These are phyloP conservation scores for Melanchra persicariae DNA, from an alignment of 2,888 invertebrate genomes.

Conservation along the genomic window DNA sequence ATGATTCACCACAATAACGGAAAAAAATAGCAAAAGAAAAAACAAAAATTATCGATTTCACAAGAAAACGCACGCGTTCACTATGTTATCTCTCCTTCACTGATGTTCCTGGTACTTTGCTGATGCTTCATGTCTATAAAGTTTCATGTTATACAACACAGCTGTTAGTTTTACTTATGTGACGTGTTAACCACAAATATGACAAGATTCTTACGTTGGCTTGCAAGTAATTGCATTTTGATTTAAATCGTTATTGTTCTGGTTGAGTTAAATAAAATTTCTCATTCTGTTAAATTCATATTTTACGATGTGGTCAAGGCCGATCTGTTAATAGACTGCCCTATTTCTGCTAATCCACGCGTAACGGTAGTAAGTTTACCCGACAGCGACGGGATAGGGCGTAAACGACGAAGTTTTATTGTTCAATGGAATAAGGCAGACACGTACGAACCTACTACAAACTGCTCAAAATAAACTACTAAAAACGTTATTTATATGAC, in stretches of 20 bases:
- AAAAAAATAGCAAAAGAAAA: constrained; percentile 63
- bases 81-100: constrained; percentile 64
- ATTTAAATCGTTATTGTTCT: constrained; percentile 65
- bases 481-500: too few species aligned
- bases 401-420: constrained; percentile 8
- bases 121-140: constrained; percentile 60
- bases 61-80: constrained; percentile 64
- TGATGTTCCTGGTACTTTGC: constrained; percentile 61
- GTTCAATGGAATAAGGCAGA: constrained; percentile 2
- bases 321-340: constrained; percentile 50
- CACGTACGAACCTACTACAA: too few species aligned
- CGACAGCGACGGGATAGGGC: constrained; percentile 3
- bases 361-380: constrained; percentile 14
- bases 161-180: constrained; percentile 54
- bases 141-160: constrained; percentile 50
- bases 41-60: constrained; percentile 60
- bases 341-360: constrained; percentile 33
- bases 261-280: constrained; percentile 44
- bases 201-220: constrained; percentile 62
- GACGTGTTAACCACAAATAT: constrained; percentile 59
- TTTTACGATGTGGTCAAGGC: constrained; percentile 58
- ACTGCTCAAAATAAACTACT: too few species aligned
- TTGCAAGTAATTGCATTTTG: constrained; percentile 64
- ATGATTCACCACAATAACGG: constrained; percentile 48
- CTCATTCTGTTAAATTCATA: constrained; percentile 60